These are phyloP conservation scores for Gonatopus flavifemur DNA, from an alignment of 1,140 invertebrate genomes.

Conservation along the genomic window DNA sequence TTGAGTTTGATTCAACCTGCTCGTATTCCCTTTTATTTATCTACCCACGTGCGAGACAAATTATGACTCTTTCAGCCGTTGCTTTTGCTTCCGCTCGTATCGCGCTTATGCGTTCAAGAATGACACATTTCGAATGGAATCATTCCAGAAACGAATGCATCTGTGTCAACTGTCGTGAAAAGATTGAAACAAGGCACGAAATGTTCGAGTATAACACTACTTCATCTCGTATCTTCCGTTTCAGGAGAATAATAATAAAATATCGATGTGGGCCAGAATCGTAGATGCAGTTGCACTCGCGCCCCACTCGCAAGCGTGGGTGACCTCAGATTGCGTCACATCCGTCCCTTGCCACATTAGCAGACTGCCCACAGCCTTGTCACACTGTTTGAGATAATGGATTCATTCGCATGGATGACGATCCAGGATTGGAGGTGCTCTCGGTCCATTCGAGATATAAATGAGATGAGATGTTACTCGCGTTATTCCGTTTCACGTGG, in stretches of 20 bases:
- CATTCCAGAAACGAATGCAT: not conserved
- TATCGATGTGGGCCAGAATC: not conserved
- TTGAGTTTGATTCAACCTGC: too few relatives aligned
- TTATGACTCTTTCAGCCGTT: constrained; percentile 17
- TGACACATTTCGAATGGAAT: not conserved
- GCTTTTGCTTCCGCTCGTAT: constrained; percentile 10
- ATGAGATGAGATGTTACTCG: too few relatives aligned
- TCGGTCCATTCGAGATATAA: too few relatives aligned
- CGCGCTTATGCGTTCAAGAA: not conserved
- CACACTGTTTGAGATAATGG: constrained; percentile 56
- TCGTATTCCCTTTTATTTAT: constrained; percentile 25
- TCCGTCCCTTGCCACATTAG: constrained; percentile 55
- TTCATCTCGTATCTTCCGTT: not conserved
- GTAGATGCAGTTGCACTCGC: not conserved
- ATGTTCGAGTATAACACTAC: too few relatives aligned
- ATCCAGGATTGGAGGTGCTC: constrained; percentile 47
- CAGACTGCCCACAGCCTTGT: constrained; percentile 55
- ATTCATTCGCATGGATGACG: constrained; percentile 55
- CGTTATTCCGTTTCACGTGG: too few relatives aligned
- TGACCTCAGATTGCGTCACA: constrained; percentile 57
- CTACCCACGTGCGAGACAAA: constrained; percentile 14
- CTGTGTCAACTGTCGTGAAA: not conserved
- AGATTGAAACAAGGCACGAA: not conserved
- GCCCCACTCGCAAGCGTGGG: constrained; percentile 41
- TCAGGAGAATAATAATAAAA: constrained; percentile 3